Conservation (phyloP, 2,113 vertebrate species). For the Chrysochloris asiatica region DNA sequence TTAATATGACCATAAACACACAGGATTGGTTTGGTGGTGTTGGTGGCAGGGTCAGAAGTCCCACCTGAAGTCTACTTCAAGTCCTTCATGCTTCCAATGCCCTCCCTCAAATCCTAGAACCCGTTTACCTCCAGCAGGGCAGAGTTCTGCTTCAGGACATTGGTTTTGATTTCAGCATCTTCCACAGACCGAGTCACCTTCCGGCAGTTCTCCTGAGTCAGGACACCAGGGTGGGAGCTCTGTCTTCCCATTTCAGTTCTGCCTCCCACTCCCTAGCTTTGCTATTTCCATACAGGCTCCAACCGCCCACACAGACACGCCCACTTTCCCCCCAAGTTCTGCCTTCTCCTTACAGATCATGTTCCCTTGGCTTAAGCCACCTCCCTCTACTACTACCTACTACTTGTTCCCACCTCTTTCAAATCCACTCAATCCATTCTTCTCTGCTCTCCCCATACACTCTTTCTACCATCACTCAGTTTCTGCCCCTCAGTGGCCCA, state of each 20-base stretch:
- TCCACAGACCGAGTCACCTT: slow-evolving; percentile 80
- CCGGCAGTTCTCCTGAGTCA: slow-evolving; percentile 79
- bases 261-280: background rate
- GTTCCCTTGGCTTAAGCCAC: too few relatives aligned
- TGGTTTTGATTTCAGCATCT: slow-evolving; percentile 82
- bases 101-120: background rate
- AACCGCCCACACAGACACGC: background rate
- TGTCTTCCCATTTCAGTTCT: slow-evolving; percentile 63
- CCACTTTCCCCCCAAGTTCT: too few relatives aligned
- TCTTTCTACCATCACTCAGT: background rate
- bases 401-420: background rate
- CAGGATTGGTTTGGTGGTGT: background rate
- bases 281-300: background rate
- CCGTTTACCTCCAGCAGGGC: slow-evolving; percentile 77
- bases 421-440: background rate
- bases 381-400: too few relatives aligned
- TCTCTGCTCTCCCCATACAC: background rate
- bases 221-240: slow-evolving; percentile 58
- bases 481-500: background rate
- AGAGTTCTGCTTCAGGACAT: slow-evolving; percentile 80
- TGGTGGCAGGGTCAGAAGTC: too few relatives aligned
- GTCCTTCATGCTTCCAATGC: accelerated
- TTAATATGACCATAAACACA: too few relatives aligned
- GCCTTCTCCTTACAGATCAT: background rate
- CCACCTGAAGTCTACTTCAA: background rate